phyloP scores from a whole-genome alignment of 2,113 vertebrate species.

The Scalopus aquaticus region DNA sequence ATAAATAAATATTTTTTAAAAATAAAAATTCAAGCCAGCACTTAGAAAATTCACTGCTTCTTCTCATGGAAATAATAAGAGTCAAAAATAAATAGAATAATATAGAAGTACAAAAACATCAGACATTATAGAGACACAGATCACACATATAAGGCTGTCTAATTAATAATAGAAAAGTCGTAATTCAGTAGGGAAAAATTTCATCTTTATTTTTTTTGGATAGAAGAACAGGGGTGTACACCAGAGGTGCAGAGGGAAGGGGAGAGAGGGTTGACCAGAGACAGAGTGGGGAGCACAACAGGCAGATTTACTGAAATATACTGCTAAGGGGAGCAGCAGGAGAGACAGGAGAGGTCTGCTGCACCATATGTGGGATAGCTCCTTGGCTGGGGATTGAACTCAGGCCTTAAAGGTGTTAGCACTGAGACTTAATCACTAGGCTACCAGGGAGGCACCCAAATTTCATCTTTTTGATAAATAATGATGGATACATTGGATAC shows the following conservation, averaged over 20 bases:
- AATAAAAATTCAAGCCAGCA: conserved; percentile 9
- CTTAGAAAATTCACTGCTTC: not conserved
- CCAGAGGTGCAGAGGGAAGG: too few species aligned
- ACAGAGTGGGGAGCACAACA: too few species aligned
- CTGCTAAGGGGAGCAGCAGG: too few species aligned
- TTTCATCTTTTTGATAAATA: not conserved
- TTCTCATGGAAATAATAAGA: not conserved
- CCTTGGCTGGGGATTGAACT: too few species aligned
- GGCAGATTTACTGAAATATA: too few species aligned
- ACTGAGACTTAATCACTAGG: too few species aligned
- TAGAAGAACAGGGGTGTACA: too few species aligned
- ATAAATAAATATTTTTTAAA: not conserved
- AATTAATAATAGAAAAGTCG: not conserved
- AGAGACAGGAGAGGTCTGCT: too few species aligned
- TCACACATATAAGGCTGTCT: not conserved
- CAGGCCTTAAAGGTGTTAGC: too few species aligned
- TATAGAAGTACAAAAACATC: not conserved
- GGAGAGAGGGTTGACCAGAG: too few species aligned
- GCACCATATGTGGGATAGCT: too few species aligned
- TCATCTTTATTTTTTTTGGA: too few species aligned
- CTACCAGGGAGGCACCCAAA: not conserved
- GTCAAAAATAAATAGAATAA: not conserved
- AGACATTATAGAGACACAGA: not conserved
- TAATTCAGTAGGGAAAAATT: not conserved
- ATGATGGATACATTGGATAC: not conserved